Conservation (phyloP, 2,797 vertebrate species). For the Tenualosa thibaudeaui region DNA sequence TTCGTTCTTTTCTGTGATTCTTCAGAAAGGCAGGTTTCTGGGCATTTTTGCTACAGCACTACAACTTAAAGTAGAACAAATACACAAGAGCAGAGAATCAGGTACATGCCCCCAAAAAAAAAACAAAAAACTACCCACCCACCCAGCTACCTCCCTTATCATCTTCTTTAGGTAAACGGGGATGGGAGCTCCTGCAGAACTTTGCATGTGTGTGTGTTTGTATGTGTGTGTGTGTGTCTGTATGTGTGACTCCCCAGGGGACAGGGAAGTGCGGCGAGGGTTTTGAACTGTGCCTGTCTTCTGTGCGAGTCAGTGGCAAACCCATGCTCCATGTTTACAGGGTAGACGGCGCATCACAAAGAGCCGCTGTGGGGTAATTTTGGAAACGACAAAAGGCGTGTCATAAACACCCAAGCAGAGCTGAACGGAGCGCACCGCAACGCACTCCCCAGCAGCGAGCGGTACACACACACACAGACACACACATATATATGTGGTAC, state of each 20-base stretch:
- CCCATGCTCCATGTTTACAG: conserved; percentile 58
- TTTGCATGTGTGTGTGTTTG: conserved; percentile 2
- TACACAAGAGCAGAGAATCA: neutral
- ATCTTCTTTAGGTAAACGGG: conserved; percentile 10
- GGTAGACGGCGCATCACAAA: conserved; percentile 59
- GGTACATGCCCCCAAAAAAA: too few relatives aligned
- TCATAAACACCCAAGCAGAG: conserved; percentile 45
- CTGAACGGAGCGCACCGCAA: neutral
- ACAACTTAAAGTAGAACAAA: conserved; percentile 22
- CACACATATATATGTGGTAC: neutral
- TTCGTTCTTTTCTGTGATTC: neutral
- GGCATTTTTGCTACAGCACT: neutral
- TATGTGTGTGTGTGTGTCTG: neutral
- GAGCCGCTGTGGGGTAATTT: conserved; percentile 58
- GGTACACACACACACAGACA: neutral
- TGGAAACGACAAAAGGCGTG: conserved; percentile 61
- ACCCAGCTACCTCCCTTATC: too few relatives aligned
- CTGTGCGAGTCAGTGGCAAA: conserved; percentile 49
- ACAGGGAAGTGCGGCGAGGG: conserved; percentile 38
- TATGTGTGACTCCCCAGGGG: neutral
- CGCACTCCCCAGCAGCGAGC: neutral
- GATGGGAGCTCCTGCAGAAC: conserved; percentile 18
- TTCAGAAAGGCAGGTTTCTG: neutral
- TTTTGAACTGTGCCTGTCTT: conserved; percentile 57
- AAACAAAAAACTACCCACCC: too few relatives aligned